Evolutionary conservation across 1,140 invertebrate genomes (phyloP).

Genomic region (Cheumatopsyche charites): DNA sequence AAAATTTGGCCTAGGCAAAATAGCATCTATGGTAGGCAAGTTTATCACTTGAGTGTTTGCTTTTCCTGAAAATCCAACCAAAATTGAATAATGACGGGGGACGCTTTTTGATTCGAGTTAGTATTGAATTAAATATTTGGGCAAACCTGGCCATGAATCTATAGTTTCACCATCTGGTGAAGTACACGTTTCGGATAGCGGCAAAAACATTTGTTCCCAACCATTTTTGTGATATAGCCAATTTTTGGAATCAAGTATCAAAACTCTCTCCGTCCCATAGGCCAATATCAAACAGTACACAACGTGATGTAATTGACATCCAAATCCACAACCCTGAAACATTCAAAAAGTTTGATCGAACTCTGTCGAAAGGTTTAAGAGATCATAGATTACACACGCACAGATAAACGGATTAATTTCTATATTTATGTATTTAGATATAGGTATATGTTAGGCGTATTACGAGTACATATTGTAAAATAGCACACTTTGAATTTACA

Average conservation of each 20-base stretch:
- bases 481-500: too few relatives aligned
- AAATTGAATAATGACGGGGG: not conserved
- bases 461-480: too few relatives aligned
- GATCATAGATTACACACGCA: too few relatives aligned
- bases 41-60: conserved; percentile 82
- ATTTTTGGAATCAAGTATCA: conserved; percentile 92
- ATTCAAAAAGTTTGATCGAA: too few relatives aligned
- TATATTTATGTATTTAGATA: too few relatives aligned
- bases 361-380: too few relatives aligned
- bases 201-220: conserved; percentile 95
- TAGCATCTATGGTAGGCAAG: conserved; percentile 92
- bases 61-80: conserved; percentile 59
- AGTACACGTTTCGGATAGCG: conserved; percentile 87
- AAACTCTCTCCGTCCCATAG: conserved; percentile 91
- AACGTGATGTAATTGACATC: conserved; percentile 96
- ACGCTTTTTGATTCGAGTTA: not conserved
- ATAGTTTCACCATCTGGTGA: conserved; percentile 64
- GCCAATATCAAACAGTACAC: conserved; percentile 97
- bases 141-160: conserved; percentile 56
- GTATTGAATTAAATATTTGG: not conserved
- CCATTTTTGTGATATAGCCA: conserved; percentile 94
- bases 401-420: too few relatives aligned
- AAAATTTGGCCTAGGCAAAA: conserved; percentile 86
- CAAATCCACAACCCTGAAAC: conserved; percentile 86
- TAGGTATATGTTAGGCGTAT: too few relatives aligned